These are phyloP conservation scores for Rhyacichthys aspro DNA, from an alignment of 2,797 vertebrate genomes.

Conservation along the genomic window DNA sequence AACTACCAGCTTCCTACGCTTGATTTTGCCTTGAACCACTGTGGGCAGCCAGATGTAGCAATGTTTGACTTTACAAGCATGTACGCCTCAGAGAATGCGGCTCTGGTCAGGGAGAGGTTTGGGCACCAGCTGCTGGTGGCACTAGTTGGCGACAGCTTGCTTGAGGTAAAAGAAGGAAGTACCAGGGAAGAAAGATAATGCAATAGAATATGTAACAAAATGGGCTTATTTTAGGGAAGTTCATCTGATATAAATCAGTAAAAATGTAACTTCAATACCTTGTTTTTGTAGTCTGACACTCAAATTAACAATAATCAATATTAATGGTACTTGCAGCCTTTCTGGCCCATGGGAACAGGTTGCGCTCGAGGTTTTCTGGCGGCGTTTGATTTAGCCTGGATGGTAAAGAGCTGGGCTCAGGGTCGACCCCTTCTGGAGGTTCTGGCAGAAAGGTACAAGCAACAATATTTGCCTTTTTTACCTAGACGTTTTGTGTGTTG, in stretches of 20 bases:
- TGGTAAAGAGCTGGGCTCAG: conserved; percentile 94
- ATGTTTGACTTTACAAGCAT: conserved; percentile 99
- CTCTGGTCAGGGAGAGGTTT: conserved; percentile 89
- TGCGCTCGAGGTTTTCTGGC: conserved; percentile 96
- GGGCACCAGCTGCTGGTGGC: conserved; percentile 93
- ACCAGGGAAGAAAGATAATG: no score
- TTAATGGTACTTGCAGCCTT: conserved; percentile 82
- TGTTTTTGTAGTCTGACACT: background rate
- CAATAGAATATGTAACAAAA: background rate
- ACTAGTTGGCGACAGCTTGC: conserved; percentile 94
- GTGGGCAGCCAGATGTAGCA: conserved; percentile 92
- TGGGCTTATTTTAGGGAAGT: background rate
- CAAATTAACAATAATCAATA: background rate
- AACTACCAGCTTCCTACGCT: conserved; percentile 95
- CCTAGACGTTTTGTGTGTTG: background rate
- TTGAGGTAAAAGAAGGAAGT: conserved; percentile 84
- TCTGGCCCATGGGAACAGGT: conserved; percentile 99
- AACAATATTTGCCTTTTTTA: background rate
- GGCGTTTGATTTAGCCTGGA: conserved; percentile 95
- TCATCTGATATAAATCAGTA: no score
- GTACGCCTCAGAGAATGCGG: conserved; percentile 96
- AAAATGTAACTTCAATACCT: no score
- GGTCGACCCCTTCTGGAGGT: conserved; percentile 86
- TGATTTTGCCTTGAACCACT: conserved; percentile 96
- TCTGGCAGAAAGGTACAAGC: conserved; percentile 89